Base-by-base conservation (phyloP, 2,888 invertebrate species). In the Caenorhabditis becei region DNA sequence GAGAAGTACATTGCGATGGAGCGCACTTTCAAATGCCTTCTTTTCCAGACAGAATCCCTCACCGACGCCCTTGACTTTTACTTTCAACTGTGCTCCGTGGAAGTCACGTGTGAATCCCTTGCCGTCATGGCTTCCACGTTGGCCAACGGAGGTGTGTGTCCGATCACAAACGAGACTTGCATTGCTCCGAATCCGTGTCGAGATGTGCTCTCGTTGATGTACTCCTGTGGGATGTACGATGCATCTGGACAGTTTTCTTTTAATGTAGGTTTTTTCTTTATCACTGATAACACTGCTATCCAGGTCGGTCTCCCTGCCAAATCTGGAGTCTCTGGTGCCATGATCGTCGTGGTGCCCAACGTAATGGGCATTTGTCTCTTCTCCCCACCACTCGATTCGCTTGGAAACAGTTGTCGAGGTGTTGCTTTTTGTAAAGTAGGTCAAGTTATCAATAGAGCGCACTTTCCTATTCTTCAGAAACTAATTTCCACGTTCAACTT, bases 191-290 rank as follows among this genome's bases (percentile, higher is more conserved):
- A 75, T 96, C 37, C 93, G 97, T 86, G 98, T 97, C 97, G 96
- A 96, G 92, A 98, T 92, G 97, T 97, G 0, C 93, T 98, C 41
- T 97, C 97, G 11, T 93, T 98, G 83, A 98, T 98, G 98, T 96
- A 97, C 92, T 97, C 97, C 84, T 98, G 97, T 91, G 95, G 97
- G 86, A 97, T 87, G 87, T 87, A 87, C 51, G 87, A 87, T 65
- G 84, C 77, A 20, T 83, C 83, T 11, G 87, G 87, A 58, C 84
- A 87, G 67, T 87, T 97, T 91, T 97, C 97, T 26, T 96, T 96
- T 92, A 95, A 94, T 92, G 95, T 94, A 91, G 90, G 88, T 59
- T 2, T 8, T 8, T 10, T 26, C 11, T 11, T n/a, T 32, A 18
- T 35, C n/a, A 8, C 18, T 56, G 35, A 2, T n/a, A 26, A 35